Conservation (phyloP, 2,888 invertebrate genomes). For the Plebejus anna region DNA sequence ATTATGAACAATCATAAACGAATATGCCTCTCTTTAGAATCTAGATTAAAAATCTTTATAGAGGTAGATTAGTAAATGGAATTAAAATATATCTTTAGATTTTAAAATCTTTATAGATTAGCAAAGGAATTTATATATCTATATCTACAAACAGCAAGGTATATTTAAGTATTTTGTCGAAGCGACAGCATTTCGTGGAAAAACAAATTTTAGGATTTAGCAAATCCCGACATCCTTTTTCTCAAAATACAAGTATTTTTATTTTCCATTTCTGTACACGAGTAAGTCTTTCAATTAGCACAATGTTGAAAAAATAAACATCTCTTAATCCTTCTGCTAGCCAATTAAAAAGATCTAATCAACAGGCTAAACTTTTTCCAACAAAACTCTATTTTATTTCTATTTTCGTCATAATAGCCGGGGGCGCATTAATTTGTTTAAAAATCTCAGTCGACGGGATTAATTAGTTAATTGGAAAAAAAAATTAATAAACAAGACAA, state of each 20-base stretch:
- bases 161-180: background rate
- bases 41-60: too few species aligned
- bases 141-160: too few species aligned
- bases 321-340: background rate
- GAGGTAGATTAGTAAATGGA: too few species aligned
- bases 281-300: constrained; percentile 13
- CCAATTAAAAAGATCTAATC: constrained; percentile 26
- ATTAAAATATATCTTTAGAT: too few species aligned
- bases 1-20: too few species aligned
- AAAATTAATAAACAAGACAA: background rate
- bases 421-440: constrained; percentile 12
- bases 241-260: background rate
- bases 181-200: background rate
- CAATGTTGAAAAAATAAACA: constrained; percentile 21
- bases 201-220: background rate
- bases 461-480: constrained; percentile 13
- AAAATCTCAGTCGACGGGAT: background rate
- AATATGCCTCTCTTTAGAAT: too few species aligned
- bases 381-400: constrained; percentile 8
- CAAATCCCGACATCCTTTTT: background rate
- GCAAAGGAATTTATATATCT: too few species aligned
- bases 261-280: constrained; percentile 1
- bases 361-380: constrained; percentile 14
- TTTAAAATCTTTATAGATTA: too few species aligned
- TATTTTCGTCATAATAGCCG: background rate